These are phyloP conservation scores for Bellardia bayeri DNA, from an alignment of 2,888 invertebrate genomes.

Conservation along the genomic window DNA sequence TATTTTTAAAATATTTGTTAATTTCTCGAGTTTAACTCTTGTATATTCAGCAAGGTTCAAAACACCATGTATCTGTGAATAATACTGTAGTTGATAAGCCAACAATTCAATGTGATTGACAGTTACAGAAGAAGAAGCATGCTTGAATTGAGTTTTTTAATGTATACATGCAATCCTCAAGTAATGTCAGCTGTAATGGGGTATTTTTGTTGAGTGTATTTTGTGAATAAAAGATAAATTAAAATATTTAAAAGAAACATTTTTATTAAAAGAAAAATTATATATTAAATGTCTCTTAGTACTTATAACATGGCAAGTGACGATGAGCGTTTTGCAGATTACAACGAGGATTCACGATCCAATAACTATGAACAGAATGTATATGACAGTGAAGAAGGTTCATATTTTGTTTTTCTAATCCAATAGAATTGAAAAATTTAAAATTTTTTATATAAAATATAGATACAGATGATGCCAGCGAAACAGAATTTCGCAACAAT, in stretches of 20 bases:
- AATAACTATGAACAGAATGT: conserved; percentile 80
- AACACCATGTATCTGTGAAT: too few relatives aligned
- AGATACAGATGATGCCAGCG: conserved; percentile 98
- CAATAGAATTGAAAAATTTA: neutral
- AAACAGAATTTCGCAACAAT: conserved; percentile 92
- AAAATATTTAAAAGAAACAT: conserved; percentile 26
- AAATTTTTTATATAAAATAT: conserved; percentile 49
- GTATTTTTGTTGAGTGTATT: conserved; percentile 8
- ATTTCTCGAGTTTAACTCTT: too few relatives aligned
- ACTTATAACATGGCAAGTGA: conserved; percentile 73
- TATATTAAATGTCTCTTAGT: conserved; percentile 74
- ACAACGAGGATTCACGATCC: conserved; percentile 78
- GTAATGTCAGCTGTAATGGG: conserved; percentile 44
- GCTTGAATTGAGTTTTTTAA: conserved; percentile 33
- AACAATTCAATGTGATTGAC: conserved; percentile 3
- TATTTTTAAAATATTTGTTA: too few relatives aligned
- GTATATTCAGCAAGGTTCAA: too few relatives aligned
- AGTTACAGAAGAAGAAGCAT: conserved; percentile 19
- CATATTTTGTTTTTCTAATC: conserved; percentile 47
- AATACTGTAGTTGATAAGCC: too few relatives aligned
- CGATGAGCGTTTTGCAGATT: conserved; percentile 76
- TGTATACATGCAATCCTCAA: conserved; percentile 52
- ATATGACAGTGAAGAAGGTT: conserved; percentile 86
- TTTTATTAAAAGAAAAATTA: conserved; percentile 38
- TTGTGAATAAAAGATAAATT: conserved; percentile 12